These are phyloP conservation scores for Synanthedon formicaeformis DNA, from an alignment of 2,888 invertebrate genomes.

Conservation along the genomic window DNA sequence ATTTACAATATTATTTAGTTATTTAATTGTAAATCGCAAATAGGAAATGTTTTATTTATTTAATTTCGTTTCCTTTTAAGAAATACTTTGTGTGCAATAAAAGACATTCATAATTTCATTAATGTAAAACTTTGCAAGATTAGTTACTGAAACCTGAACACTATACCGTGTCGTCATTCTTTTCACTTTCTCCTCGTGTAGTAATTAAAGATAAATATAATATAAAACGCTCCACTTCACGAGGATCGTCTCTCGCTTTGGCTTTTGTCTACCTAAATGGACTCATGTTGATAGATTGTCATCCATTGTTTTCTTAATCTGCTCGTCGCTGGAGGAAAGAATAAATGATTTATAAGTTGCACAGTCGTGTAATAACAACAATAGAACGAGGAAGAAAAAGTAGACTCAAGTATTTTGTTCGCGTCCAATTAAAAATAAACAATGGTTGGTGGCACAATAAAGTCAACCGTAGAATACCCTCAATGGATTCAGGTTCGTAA, in stretches of 20 bases:
- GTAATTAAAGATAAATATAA: conserved; percentile 70
- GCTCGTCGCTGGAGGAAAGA: conserved; percentile 36
- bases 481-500: not conserved
- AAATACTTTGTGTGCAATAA: too few relatives aligned
- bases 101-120: not conserved
- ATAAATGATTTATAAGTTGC: conserved; percentile 60
- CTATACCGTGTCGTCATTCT: not conserved
- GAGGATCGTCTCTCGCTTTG: conserved; percentile 34
- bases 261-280: conserved; percentile 59
- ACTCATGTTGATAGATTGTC: conserved; percentile 59
- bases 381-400: conserved; percentile 11
- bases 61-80: too few relatives aligned
- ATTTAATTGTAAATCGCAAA: too few relatives aligned
- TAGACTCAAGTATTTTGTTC: not conserved
- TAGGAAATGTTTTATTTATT: too few relatives aligned
- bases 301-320: conserved; percentile 64
- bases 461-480: too few relatives aligned
- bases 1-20: too few relatives aligned
- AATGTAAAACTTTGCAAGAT: not conserved
- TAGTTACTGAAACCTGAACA: not conserved
- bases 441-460: not conserved
- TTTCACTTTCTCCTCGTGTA: conserved; percentile 33
- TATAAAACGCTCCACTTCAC: conserved; percentile 62
- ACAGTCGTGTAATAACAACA: conserved; percentile 5
- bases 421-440: not conserved